Evolutionary conservation across 2,113 vertebrate genomes (phyloP).

Genomic region (Thomomys bottae): DNA sequence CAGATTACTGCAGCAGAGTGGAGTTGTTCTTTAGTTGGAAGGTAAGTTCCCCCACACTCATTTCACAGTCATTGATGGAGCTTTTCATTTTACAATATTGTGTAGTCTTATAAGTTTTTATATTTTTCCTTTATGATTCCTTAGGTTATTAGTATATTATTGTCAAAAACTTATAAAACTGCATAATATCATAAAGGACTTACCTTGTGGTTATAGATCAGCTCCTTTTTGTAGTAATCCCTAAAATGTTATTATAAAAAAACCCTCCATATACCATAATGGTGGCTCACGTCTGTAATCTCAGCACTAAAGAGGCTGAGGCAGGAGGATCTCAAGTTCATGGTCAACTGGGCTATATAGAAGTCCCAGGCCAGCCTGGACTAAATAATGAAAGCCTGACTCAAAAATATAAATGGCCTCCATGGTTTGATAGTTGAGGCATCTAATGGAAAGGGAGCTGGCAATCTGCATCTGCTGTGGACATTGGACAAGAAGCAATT

Average conservation of each 20-base stretch:
- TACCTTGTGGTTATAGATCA: slow-evolving; percentile 80
- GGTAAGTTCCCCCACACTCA: slow-evolving; percentile 81
- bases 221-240: slow-evolving; percentile 85
- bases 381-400: too few relatives aligned
- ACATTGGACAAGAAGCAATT: slow-evolving; percentile 82
- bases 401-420: neutral
- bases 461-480: slow-evolving; percentile 86
- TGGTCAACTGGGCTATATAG: too few relatives aligned
- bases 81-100: slow-evolving; percentile 83
- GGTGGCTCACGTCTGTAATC: too few relatives aligned
- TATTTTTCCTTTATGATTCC: slow-evolving; percentile 75
- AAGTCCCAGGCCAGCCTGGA: too few relatives aligned
- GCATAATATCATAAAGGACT: slow-evolving; percentile 83
- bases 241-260: slow-evolving; percentile 67
- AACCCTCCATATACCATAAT: neutral
- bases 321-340: too few relatives aligned
- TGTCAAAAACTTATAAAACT: slow-evolving; percentile 84
- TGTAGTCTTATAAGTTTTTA: slow-evolving; percentile 84
- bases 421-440: slow-evolving; percentile 71
- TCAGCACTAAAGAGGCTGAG: too few relatives aligned
- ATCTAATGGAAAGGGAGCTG: slow-evolving; percentile 85
- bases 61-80: slow-evolving; percentile 60
- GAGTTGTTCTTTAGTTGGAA: slow-evolving; percentile 84
- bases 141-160: slow-evolving; percentile 68
- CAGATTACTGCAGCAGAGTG: slow-evolving; percentile 83